Base-by-base conservation (phyloP, 2,888 invertebrate genomes). In the Coenonympha glycerion region DNA sequence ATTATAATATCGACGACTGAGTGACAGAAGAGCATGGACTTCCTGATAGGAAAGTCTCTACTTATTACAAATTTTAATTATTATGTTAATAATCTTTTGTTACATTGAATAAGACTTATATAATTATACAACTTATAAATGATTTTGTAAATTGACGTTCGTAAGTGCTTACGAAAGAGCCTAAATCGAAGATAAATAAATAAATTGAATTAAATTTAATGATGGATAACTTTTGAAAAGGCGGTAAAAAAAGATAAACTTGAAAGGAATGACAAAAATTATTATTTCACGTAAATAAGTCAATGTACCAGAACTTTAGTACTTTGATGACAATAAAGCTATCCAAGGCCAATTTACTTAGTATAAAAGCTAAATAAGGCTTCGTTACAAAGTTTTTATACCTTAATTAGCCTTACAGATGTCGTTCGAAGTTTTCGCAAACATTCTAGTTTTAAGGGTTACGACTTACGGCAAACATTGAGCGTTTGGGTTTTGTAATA, bases 321-420 rank as follows among this genome's bases (percentile, higher is more conserved):
- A 46, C 28, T 51, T 46, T 28, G 16, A 16, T 24, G 13, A 26
- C 11, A 15, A 45, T 45, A 45, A 47, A 50, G 18, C 22, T 15
- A 53, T 54, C 36, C 19, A 30, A 18, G 24, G 24, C 22, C 28
- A 30, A 51, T 40, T 37, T 31, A 41, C 24, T 53, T 39, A 42
- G 37, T 50, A 44, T 47, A 34, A 46, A n/a, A 49, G 31, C 24
- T 11, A 36, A 44, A 19, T 30, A 44, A 52, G 45, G 49, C 52
- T 49, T 28, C 11, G 8, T n/a, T 34, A 42, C 21, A 30, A 49
- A 52, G 46, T 52, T 56, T 58, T 53, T 52, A 53, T 53, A 49
- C 47, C 48, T 53, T 55, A 53, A 56, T 58, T 53, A 58, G 44
- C 49, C 30, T 47, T 47, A 45, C 49, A 49, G 45, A 49, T 40